Evolutionary conservation across 2,888 invertebrate species (phyloP).

Genomic region (Pollenia griseotomentosa): DNA sequence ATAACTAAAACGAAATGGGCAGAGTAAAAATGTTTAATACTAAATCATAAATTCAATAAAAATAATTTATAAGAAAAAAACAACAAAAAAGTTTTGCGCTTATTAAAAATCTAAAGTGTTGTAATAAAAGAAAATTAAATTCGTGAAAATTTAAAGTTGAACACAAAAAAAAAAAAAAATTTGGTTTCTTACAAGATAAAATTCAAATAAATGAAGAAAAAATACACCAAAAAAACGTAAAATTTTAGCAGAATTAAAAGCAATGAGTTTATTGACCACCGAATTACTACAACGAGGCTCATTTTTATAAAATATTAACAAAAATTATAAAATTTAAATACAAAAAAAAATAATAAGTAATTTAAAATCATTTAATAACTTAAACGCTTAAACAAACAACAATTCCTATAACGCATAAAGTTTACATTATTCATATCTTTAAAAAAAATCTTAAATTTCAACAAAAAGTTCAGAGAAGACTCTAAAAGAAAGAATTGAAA

Average conservation of each 20-base stretch:
- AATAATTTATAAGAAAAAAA: conserved; percentile 14
- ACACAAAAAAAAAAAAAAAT: conserved; percentile 45
- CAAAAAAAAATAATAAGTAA: conserved; percentile 29
- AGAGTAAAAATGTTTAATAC: conserved; percentile 37
- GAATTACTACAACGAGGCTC: conserved; percentile 77
- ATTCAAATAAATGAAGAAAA: background rate
- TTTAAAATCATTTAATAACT: conserved; percentile 23
- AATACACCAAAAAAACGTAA: conserved; percentile 21
- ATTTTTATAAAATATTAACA: conserved; percentile 63
- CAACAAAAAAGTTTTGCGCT: background rate
- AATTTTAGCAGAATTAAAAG: conserved; percentile 65
- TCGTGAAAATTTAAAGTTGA: conserved; percentile 16
- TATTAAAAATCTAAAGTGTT: background rate
- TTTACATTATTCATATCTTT: conserved; percentile 34
- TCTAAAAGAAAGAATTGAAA: background rate
- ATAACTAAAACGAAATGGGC: conserved; percentile 31
- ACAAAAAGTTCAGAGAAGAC: background rate
- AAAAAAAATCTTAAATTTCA: background rate
- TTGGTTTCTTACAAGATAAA: conserved; percentile 55
- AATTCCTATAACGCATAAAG: conserved; percentile 49
- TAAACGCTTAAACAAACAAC: conserved; percentile 34
- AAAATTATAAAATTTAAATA: background rate
- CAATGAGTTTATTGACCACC: conserved; percentile 76
- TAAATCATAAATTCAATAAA: conserved; percentile 5
- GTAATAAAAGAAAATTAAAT: background rate